phyloP scores from a whole-genome alignment of 2,888 invertebrate species.

The Sussaba pulchella region DNA sequence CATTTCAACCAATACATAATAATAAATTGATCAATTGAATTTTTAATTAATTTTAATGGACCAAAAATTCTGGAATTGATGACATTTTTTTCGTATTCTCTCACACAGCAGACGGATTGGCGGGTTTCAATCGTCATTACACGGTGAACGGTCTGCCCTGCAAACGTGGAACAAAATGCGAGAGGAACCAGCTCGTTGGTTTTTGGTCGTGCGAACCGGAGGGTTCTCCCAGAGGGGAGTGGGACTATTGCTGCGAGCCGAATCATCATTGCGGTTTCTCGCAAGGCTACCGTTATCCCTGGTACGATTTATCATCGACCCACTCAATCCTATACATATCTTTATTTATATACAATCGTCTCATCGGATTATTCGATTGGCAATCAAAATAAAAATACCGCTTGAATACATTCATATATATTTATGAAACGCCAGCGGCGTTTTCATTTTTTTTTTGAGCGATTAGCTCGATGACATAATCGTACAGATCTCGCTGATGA shows the following conservation, averaged over 20 bases:
- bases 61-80: neutral
- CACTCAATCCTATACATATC: neutral
- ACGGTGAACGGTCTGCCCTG: conserved; percentile 94
- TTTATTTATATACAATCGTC: too few species aligned
- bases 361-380: neutral
- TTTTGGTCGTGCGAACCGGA: conserved; percentile 95
- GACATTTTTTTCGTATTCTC: neutral
- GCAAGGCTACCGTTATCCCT: conserved; percentile 92
- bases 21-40: conserved; percentile 7
- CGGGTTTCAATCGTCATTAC: conserved; percentile 89
- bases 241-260: conserved; percentile 95
- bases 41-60: conserved; percentile 31
- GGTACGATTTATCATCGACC: conserved; percentile 85
- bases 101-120: conserved; percentile 84
- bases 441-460: too few species aligned
- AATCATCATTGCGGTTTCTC: conserved; percentile 94
- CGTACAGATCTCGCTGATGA: neutral
- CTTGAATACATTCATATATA: too few species aligned
- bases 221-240: conserved; percentile 88
- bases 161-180: conserved; percentile 89
- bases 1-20: neutral
- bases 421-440: too few species aligned
- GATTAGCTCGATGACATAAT: neutral
- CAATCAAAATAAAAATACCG: neutral
- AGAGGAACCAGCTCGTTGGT: conserved; percentile 90